Evolutionary conservation across 2,888 invertebrate species (phyloP).

Genomic region (Lagria hirta): DNA sequence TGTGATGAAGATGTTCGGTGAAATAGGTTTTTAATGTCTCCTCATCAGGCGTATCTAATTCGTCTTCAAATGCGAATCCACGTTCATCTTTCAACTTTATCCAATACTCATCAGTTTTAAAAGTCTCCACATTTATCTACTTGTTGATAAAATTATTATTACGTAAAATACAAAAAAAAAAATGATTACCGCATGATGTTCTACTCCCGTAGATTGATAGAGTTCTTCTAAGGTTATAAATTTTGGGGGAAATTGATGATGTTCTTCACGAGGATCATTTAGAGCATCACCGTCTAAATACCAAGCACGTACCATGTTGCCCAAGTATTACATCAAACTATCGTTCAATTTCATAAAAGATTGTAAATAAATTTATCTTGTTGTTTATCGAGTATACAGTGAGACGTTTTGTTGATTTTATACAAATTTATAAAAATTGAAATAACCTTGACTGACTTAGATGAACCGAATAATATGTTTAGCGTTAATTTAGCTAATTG

Average conservation of each 20-base stretch:
- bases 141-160: constrained; percentile 9
- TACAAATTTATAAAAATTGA: too few species aligned
- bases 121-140: constrained; percentile 59
- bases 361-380: too few species aligned
- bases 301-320: constrained; percentile 13
- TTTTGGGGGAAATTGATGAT: constrained; percentile 7
- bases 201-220: constrained; percentile 5
- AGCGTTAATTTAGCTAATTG: too few species aligned
- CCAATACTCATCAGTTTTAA: constrained; percentile 63
- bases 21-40: constrained; percentile 82
- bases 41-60: constrained; percentile 74
- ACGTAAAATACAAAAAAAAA: constrained; percentile 5
- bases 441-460: too few species aligned
- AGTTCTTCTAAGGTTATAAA: constrained; percentile 5
- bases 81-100: constrained; percentile 68
- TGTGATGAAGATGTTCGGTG: constrained; percentile 87
- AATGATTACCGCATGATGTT: constrained; percentile 7
- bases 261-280: background rate
- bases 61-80: constrained; percentile 79
- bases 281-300: constrained; percentile 5
- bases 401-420: too few species aligned
- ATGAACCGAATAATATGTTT: too few species aligned
- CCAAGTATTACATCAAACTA: too few species aligned
- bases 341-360: too few species aligned
- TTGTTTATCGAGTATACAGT: too few species aligned